Base-by-base conservation (phyloP, 2,113 vertebrate genomes). In the Bombycilla garrulus region DNA sequence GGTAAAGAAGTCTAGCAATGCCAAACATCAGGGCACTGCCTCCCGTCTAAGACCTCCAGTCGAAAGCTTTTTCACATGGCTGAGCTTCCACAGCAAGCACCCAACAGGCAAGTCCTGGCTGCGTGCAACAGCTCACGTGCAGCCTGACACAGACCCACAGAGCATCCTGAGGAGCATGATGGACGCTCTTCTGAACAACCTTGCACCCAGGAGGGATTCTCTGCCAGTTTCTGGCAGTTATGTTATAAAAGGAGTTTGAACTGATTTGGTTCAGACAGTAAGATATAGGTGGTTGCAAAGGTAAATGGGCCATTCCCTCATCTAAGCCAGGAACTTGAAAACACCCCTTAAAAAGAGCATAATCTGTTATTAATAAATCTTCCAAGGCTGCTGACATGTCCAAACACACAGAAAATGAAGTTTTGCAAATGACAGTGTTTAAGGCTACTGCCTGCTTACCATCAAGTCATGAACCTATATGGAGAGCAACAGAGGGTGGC, bases 381-480 rank as follows among this genome's bases (percentile, higher is more conserved):
- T 95, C 93, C 96, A 96, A 94, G 88, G 61, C 53, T 65, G 35
- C 69, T 91, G 86, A 91, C 96, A 93, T 91, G 96, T 87, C 84
- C 86, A 84, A 92, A 92, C 96, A 92, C 36, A 76, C 24, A 53
- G 60, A 90, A 93, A 83, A 92, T 50, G 64, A 88, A 74, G 66
- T 47, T 92, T 92, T 91, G 78, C 87, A 91, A 86, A 90, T 65
- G 76, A 86, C 20, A 31, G 88, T 3, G 2, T 66, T 93, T 22
- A 35, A 88, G 71, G 64, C 47, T 56, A 53, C 13, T 5, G 47
- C 80, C 69, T 88, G 58, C 50, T 79, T 82, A 86, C 50, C 47
- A 69, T 28, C 24, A 64, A 74, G 33, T 51, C 26, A 25, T 26
- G 61, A 95, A 64, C 57, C 60, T 61, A 31, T 15, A 35, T 0